phyloP scores from a whole-genome alignment of 2,113 vertebrate genomes.

The Puntigrus tetrazona region DNA sequence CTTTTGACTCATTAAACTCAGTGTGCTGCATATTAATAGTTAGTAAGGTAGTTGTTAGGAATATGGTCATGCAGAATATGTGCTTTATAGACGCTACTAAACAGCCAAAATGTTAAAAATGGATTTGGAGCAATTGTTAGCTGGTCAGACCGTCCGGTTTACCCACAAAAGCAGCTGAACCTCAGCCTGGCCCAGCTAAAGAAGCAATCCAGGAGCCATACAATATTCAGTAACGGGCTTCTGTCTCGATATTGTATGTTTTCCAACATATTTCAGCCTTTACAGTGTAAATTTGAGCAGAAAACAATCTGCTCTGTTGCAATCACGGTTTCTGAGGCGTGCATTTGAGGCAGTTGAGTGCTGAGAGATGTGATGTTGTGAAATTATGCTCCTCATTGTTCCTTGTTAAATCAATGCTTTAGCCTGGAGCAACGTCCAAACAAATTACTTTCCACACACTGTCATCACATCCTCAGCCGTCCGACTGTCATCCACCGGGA shows the following conservation, averaged over 20 bases:
- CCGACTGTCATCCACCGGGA: conserved; percentile 47
- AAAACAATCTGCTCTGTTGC: background rate
- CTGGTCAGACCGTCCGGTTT: background rate
- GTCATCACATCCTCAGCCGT: conserved; percentile 26
- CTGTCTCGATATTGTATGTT: background rate
- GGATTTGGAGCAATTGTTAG: background rate
- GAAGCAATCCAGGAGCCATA: background rate
- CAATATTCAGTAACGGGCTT: background rate
- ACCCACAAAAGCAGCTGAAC: background rate
- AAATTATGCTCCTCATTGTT: conserved; percentile 41
- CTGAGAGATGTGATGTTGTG: conserved; percentile 38
- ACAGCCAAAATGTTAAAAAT: too few species aligned
- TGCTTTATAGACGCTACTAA: too few species aligned
- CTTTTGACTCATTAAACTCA: too few species aligned
- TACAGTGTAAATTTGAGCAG: background rate
- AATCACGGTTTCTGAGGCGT: background rate
- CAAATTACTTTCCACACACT: conserved; percentile 51
- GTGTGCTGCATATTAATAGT: too few species aligned
- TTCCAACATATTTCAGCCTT: background rate
- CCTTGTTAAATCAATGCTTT: conserved; percentile 35
- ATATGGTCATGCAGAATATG: too few species aligned
- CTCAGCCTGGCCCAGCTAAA: background rate
- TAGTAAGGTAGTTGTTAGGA: too few species aligned
- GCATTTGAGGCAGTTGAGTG: conserved; percentile 1
- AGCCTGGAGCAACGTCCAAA: conserved; percentile 48